Evolutionary conservation across 2,797 vertebrate species (phyloP), one percentile per base, ranked within the genome.

Genomic region (Nannoperca obscura): DNA sequence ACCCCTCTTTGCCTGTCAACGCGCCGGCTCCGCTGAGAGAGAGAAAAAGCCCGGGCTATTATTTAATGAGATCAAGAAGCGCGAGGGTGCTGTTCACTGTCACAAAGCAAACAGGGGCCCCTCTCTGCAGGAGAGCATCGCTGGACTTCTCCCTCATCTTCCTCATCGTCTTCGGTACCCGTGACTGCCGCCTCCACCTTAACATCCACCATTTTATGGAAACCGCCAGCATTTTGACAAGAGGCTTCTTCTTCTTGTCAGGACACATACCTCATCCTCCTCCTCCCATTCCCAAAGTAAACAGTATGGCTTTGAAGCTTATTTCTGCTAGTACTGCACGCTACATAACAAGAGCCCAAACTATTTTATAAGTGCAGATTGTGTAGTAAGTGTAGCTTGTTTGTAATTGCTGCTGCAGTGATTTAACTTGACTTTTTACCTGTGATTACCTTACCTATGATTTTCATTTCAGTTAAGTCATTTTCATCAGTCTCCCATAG

Each of bases 21-120:
- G 60, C n/a, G 1, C 22, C 60, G 49, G 66, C 80, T 69, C 71
- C 20, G n/a, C 68, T 73, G 65, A 32, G 17, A 40, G 74, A 71
- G 70, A 50, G 68, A 72, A 40, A 72, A 76, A 80, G 72, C 68
- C n/a, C 0, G 3, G 44, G 71, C 82, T 85, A 77, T 84, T 92
- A 85, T 91, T 93, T 87, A 90, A 89, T 86, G 77, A 91, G 84
- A 90, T 92, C 74, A 79, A 74, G 68, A 86, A 80, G 86, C 74
- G 61, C 30, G 20, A 76, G 85, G 87, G 71, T 76, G 80, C 69
- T 84, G 84, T 91, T 91, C 84, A 83, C 86, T 81, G 78, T 91
- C 82, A 87, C 74, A 86, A 81, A 87, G 85, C 82, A 89, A 86
- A 91, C 82, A 84, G 52, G 55, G 67, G 58, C 19, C 13, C 32